A percentile compares a stretch with the other conserved stretches of the same genome.
Conservation (phyloP, 1,140 invertebrate species). For the Sipha flava region DNA sequence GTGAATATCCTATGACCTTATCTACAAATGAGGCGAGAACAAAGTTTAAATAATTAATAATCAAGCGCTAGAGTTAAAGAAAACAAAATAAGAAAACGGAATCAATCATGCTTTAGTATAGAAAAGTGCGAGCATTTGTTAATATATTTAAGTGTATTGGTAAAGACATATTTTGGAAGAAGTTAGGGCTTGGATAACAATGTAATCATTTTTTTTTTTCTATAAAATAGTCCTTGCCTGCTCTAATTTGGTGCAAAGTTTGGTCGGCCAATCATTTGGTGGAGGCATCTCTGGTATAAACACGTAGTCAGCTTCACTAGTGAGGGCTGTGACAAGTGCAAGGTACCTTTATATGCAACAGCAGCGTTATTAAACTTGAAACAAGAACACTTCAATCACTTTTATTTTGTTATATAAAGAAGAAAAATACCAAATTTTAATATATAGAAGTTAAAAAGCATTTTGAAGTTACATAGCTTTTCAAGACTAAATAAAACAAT, state of each 20-base stretch:
- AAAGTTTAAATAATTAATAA: not conserved
- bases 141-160: not conserved
- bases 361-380: conserved; percentile 32
- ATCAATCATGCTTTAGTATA: conserved; percentile 4
- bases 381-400: conserved; percentile 25
- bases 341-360: conserved; percentile 60
- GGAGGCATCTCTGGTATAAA: conserved; percentile 95
- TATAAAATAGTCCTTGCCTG: conserved; percentile 58
- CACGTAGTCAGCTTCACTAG: conserved; percentile 85
- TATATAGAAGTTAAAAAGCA: not conserved
- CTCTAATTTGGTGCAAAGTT: conserved; percentile 81
- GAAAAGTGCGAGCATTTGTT: conserved; percentile 6
- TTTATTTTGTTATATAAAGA: conserved; percentile 18
- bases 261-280: conserved; percentile 78
- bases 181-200: not conserved
- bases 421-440: not conserved
- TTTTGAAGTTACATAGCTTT: not conserved
- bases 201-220: not conserved
- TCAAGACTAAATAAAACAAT: not conserved
- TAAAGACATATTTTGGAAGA: not conserved
- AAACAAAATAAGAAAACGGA: not conserved
- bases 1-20: conserved; percentile 16
- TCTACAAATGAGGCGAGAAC: not conserved
- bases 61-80: not conserved
- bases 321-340: conserved; percentile 80